Evolutionary conservation across 2,888 invertebrate genomes (phyloP), one percentile per base, ranked within the genome.

Genomic region (Xanthorhoe designata): DNA sequence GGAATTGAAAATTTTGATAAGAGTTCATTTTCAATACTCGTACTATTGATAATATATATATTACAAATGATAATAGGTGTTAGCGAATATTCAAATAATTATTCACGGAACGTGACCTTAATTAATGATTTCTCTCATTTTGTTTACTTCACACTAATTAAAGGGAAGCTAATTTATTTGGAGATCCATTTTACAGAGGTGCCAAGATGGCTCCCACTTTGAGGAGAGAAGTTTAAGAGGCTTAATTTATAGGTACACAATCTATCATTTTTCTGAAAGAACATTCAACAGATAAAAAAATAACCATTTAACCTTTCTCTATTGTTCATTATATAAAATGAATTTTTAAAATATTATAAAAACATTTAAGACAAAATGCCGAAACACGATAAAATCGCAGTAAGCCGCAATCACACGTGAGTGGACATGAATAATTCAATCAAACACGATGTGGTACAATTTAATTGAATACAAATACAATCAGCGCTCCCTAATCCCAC

Each of bases 391-490:
- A 9, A 54, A 69, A 61, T 66, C 47, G 51, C 63, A 59, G 19
- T 57, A 64, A 66, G 53, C 64, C 35, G 18, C 64, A 70, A 69
- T 64, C 65, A 60, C 61, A 64, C 63, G 64, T 29, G 50, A 35
- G 55, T 49, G 57, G 62, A 60, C 62, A 65, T 69, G 62, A 73
- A 75, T 75, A 74, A 77, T 69, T 68, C 58, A 71, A 58, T 68
- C 57, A 64, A 73, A 73, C 66, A 62, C 61, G 45, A 18, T 50
- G 58, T 29, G 66, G 66, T 70, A 69, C 72, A 68, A 76, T 78
- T 78, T 75, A 80, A 83, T 83, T 78, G 77, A 83, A 83, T 75
- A 75, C 75, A 81, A 83, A 84, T 76, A 82, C 74, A 81, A 81
- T 79, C 75, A 74, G 64, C 73, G 71, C 74, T 67, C 68, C 52